Base-by-base conservation (phyloP, 2,888 invertebrate species). In the Augiades crinisus region DNA sequence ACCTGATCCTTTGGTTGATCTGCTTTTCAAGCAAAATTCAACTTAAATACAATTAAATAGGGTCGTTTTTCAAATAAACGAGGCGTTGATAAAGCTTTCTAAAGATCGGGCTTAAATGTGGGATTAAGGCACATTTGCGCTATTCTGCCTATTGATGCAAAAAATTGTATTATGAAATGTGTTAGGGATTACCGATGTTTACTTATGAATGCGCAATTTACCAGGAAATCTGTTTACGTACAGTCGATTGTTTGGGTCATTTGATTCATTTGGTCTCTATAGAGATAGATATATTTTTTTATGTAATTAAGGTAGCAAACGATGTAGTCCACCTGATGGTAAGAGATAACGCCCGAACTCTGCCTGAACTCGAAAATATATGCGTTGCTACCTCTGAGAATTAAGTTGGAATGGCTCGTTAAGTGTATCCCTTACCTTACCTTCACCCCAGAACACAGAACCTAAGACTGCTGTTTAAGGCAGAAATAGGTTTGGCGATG, bases 121-220 rank as follows among this genome's bases (percentile, higher is more conserved):
- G 40, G 24, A 40, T 40, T 40, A 40, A 13, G 24, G 37, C 37
- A 40, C 24, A 40, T 40, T 40, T 40, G 40, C 37, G 37, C 37
- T 37, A 46, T 46, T 44, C 33, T 44, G 3, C 3, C 22, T 27
- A 17, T 46, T 46, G 34, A n/a, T 8, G 24, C 46, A 37, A 46
- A 46, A 37, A 46, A 46, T 36, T 24, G 17, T 19, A 36, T 36
- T 22, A 13, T n/a, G 36, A 36, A 46, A 46, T 36, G 46, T 46
- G 12, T 46, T 46, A 5, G 5, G 27, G 36, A 46, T 46, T 46
- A 37, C 1, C 27, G 21, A 24, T 46, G 36, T 46, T 46, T 31
- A 16, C 43, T 6, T 30, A 17, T 27, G 24, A 46, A 37, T 46
- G 27, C 17, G 36, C 17, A 46, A 46, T 46, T 17, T 46, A 37